Evolutionary conservation across 2,797 vertebrate species (phyloP).

Genomic region (Spatula clypeata): DNA sequence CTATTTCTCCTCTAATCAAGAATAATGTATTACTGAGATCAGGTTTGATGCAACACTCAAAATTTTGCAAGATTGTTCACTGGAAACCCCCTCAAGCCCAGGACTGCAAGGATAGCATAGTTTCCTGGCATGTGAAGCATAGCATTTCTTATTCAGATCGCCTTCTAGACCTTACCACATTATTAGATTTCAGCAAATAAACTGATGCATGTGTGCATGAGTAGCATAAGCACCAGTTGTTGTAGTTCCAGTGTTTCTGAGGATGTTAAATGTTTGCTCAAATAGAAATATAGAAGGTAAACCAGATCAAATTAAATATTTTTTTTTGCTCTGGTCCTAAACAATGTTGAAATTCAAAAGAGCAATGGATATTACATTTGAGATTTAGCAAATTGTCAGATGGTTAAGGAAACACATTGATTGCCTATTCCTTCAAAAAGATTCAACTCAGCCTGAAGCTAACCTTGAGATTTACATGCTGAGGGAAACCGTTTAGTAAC

Average conservation of each 20-base stretch:
- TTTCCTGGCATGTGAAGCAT: neutral
- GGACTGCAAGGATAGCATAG: neutral
- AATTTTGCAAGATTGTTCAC: slow-evolving; percentile 27
- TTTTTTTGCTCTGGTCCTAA: neutral
- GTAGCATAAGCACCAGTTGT: neutral
- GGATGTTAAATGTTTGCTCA: neutral
- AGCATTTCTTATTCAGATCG: neutral
- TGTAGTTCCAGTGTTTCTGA: neutral
- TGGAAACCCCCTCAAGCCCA: neutral
- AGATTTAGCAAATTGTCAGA: neutral
- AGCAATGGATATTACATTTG: neutral
- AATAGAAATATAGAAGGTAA: neutral
- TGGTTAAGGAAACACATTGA: neutral
- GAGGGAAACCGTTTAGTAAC: slow-evolving; percentile 40
- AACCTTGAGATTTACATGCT: slow-evolving; percentile 25
- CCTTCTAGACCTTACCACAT: neutral
- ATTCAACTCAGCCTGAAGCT: neutral
- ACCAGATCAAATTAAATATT: neutral
- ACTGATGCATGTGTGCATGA: neutral
- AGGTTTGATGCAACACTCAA: slow-evolving; percentile 11
- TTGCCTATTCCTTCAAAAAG: neutral
- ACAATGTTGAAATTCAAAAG: neutral
- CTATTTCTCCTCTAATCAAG: neutral
- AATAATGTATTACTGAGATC: slow-evolving; percentile 50
- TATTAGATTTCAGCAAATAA: neutral